These are phyloP conservation scores for Monodelphis domestica DNA, from an alignment of 2,797 vertebrate species.

Conservation along the genomic window DNA sequence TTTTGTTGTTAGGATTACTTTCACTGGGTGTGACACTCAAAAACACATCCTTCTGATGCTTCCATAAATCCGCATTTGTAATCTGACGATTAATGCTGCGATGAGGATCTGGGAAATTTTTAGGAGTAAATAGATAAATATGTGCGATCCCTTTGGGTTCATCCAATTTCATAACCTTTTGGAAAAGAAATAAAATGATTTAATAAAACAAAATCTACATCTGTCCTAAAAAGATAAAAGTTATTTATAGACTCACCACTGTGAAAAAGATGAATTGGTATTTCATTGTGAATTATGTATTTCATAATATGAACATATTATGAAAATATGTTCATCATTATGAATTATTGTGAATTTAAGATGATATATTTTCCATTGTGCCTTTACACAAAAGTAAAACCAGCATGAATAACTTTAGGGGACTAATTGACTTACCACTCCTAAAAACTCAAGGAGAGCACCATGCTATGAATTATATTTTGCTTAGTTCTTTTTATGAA, in stretches of 20 bases:
- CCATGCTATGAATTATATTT: not conserved
- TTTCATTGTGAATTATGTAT: not conserved
- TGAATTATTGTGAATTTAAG: slow-evolving; percentile 10
- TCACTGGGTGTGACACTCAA: slow-evolving; percentile 78
- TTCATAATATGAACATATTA: no score
- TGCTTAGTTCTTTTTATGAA: slow-evolving; percentile 13
- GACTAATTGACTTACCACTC: slow-evolving; percentile 15
- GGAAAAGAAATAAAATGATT: slow-evolving; percentile 59
- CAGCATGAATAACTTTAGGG: not conserved
- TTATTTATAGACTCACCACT: slow-evolving; percentile 7
- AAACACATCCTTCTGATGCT: slow-evolving; percentile 91
- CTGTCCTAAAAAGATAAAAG: slow-evolving; percentile 15
- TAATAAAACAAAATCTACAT: slow-evolving; percentile 20
- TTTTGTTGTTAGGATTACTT: slow-evolving; percentile 52
- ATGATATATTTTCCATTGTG: slow-evolving; percentile 14
- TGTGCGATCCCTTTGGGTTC: slow-evolving; percentile 84
- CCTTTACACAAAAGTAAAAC: not conserved
- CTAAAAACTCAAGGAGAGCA: slow-evolving; percentile 7
- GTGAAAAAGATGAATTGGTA: not conserved
- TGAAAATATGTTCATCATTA: no score
- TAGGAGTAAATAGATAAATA: slow-evolving; percentile 91
- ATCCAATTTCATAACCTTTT: slow-evolving; percentile 90
- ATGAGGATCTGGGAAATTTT: slow-evolving; percentile 85
- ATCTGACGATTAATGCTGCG: slow-evolving; percentile 91
- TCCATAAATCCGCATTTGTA: slow-evolving; percentile 88